Percentiles rank a stretch among this genome's conserved stretches.
phyloP scores from a whole-genome alignment of 2,113 vertebrate genomes.

The Entosphenus tridentatus region DNA sequence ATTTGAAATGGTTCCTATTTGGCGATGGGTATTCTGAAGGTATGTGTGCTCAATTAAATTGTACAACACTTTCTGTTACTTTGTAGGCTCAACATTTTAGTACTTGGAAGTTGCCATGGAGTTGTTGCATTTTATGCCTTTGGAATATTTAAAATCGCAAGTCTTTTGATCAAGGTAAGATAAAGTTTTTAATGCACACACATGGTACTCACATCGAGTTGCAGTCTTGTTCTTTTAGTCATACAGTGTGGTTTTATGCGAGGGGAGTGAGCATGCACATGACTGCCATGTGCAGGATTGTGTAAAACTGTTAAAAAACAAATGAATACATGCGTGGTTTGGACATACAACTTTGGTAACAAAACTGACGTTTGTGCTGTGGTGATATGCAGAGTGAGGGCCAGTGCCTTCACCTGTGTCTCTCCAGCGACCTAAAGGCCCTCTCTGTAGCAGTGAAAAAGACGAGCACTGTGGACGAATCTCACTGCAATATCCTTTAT shows the following conservation, averaged over 20 bases:
- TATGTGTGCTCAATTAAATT: too few relatives aligned
- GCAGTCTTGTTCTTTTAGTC: too few relatives aligned
- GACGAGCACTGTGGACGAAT: too few relatives aligned
- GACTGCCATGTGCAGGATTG: neutral
- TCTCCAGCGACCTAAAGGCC: constrained; percentile 77
- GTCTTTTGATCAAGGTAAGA: constrained; percentile 35
- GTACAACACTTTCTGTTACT: too few relatives aligned
- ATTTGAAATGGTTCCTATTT: too few relatives aligned
- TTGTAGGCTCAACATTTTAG: constrained; percentile 65
- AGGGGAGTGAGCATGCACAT: neutral
- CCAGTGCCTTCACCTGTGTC: constrained; percentile 49
- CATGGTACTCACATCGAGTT: too few relatives aligned
- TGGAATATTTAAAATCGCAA: constrained; percentile 94
- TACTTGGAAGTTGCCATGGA: constrained; percentile 53
- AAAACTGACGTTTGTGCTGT: neutral
- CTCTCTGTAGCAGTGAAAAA: constrained; percentile 25
- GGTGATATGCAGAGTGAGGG: constrained; percentile 35
- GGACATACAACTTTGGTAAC: neutral
- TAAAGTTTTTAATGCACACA: neutral
- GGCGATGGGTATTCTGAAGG: too few relatives aligned
- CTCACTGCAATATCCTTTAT: neutral
- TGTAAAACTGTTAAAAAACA: neutral
- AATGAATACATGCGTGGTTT: neutral
- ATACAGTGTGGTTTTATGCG: too few relatives aligned
- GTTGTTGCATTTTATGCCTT: constrained; percentile 88